A percentile compares a stretch with the other conserved stretches of the same genome.
Conservation (phyloP, 1,140 invertebrate species). For the Teleopsis dalmanni region DNA sequence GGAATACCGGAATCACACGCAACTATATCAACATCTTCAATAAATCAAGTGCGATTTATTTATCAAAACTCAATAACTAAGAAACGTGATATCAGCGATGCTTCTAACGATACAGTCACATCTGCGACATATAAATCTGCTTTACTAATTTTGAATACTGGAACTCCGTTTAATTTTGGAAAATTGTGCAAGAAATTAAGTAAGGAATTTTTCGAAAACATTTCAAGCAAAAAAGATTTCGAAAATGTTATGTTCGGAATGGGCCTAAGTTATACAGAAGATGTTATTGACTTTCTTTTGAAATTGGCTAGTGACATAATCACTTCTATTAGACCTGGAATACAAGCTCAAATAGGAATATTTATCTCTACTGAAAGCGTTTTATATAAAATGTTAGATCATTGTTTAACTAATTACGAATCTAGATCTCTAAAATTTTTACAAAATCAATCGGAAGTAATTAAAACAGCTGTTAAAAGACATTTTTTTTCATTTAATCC, state of each 20-base stretch:
- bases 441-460: slow-evolving; percentile 13
- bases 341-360: slow-evolving; percentile 22
- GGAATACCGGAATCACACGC: slow-evolving; percentile 15
- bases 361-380: slow-evolving; percentile 32
- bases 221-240: slow-evolving; percentile 20
- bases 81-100: too few relatives aligned
- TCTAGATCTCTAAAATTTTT: slow-evolving; percentile 18
- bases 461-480: background rate
- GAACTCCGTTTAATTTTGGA: too few relatives aligned
- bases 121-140: too few relatives aligned
- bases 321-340: slow-evolving; percentile 17
- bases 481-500: slow-evolving; percentile 28
- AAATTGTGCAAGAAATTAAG: too few relatives aligned
- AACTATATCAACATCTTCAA: too few relatives aligned
- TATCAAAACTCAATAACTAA: too few relatives aligned
- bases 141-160: too few relatives aligned
- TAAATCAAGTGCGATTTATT: too few relatives aligned
- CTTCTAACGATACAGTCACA: too few relatives aligned
- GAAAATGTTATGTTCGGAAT: slow-evolving; percentile 24
- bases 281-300: slow-evolving; percentile 20
- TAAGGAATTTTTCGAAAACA: slow-evolving; percentile 21
- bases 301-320: slow-evolving; percentile 25
- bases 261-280: slow-evolving; percentile 18
- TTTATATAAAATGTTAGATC: slow-evolving; percentile 25
- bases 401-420: slow-evolving; percentile 22